Conservation (phyloP, 2,888 invertebrate species). For the Schizaphis graminum region DNA sequence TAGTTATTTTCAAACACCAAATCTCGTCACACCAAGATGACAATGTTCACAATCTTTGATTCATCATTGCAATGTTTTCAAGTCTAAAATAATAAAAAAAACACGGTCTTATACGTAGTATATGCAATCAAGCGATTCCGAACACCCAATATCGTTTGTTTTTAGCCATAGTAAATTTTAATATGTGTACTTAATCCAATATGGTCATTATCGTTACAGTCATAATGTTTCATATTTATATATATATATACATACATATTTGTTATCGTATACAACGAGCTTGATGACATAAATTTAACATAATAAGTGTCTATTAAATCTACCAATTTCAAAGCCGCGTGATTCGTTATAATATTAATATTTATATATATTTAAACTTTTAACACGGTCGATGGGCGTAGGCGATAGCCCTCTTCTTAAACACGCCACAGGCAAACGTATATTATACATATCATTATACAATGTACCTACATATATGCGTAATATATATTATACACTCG, state of each 20-base stretch:
- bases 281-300: neutral
- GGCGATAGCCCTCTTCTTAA: neutral
- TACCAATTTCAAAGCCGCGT: neutral
- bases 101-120: neutral
- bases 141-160: neutral
- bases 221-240: neutral
- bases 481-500: neutral
- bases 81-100: neutral
- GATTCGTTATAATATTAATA: neutral
- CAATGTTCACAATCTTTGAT: neutral
- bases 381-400: neutral
- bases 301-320: neutral
- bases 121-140: neutral
- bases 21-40: neutral
- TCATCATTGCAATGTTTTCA: neutral
- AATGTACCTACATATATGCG: neutral
- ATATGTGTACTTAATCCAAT: neutral
- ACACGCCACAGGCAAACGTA: neutral
- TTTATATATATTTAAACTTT: neutral
- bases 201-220: neutral
- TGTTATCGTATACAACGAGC: neutral
- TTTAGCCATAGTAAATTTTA: neutral
- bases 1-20: neutral
- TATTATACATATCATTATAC: neutral
- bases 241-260: too few relatives aligned